phyloP scores from a whole-genome alignment of 2,797 vertebrate genomes.

The Lycodopsis pacificus region DNA sequence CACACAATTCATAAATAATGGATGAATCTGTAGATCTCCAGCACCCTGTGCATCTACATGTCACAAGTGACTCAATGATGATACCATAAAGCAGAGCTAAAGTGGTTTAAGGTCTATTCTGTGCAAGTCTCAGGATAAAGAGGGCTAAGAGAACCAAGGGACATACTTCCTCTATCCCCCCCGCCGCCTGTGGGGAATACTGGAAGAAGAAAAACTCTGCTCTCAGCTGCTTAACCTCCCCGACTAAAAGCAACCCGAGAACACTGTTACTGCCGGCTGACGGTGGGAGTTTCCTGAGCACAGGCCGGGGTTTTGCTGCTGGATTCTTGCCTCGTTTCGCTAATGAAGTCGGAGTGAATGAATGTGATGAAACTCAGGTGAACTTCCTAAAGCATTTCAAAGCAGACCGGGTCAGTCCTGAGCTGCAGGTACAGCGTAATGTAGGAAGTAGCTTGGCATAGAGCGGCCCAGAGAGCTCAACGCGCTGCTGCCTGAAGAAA shows the following conservation, averaged over 20 bases:
- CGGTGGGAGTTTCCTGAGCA: constrained; percentile 61
- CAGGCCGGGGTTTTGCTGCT: constrained; percentile 21
- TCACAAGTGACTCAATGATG: constrained; percentile 82
- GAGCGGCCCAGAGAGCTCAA: not conserved
- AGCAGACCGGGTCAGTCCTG: constrained; percentile 18
- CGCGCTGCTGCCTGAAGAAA: not conserved
- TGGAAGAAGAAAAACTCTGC: constrained; percentile 71
- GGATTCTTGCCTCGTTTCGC: constrained; percentile 43
- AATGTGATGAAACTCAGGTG: constrained; percentile 38
- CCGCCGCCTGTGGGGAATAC: constrained; percentile 74
- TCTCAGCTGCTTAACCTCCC: constrained; percentile 82
- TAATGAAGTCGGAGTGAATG: constrained; percentile 38
- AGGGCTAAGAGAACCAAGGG: constrained; percentile 80
- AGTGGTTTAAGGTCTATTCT: constrained; percentile 81
- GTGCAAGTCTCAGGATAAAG: constrained; percentile 82
- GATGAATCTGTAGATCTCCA: constrained; percentile 76
- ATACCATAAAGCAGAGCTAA: constrained; percentile 80
- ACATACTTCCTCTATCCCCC: constrained; percentile 62
- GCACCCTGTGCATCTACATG: constrained; percentile 80
- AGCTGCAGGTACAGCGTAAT: constrained; percentile 2
- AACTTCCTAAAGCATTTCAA: constrained; percentile 32
- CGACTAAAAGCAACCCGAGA: constrained; percentile 73
- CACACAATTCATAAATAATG: constrained; percentile 83
- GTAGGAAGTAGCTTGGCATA: constrained; percentile 2
- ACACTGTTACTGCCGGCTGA: constrained; percentile 64